These are phyloP conservation scores for Harpagus bidentatus DNA, from an alignment of 2,113 vertebrate genomes.

Conservation along the genomic window DNA sequence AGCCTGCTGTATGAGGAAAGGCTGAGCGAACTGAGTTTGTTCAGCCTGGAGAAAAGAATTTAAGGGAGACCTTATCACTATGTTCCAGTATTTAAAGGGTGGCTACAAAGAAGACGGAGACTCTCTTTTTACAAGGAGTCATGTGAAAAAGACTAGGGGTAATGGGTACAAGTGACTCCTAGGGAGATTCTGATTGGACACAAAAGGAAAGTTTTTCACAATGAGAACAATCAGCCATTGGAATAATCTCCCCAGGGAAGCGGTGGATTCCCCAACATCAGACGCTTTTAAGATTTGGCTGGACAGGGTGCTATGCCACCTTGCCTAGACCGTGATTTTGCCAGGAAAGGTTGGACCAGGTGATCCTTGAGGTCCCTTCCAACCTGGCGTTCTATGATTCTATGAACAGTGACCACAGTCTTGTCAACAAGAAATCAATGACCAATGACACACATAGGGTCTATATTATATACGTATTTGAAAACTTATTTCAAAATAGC, in stretches of 20 bases:
- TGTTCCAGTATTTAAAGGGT: background rate
- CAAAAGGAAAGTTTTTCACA: background rate
- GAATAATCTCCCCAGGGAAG: background rate
- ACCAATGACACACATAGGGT: background rate
- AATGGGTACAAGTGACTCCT: background rate
- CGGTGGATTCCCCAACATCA: background rate
- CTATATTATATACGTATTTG: background rate
- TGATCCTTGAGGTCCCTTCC: background rate
- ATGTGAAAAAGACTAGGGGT: background rate
- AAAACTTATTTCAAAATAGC: background rate
- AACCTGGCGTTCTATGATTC: background rate
- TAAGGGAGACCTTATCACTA: background rate
- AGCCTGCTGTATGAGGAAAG: background rate
- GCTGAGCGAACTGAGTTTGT: background rate
- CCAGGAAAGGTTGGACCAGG: background rate
- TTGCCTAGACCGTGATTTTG: background rate
- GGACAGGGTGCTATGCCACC: background rate
- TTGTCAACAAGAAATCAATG: background rate
- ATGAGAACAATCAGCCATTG: background rate
- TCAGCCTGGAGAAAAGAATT: background rate
- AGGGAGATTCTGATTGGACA: background rate
- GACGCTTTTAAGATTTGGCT: background rate
- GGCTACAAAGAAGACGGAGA: background rate
- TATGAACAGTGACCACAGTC: background rate
- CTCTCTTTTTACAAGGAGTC: background rate